Conservation (phyloP, 2,113 vertebrate genomes). For the Plotosus lineatus region DNA sequence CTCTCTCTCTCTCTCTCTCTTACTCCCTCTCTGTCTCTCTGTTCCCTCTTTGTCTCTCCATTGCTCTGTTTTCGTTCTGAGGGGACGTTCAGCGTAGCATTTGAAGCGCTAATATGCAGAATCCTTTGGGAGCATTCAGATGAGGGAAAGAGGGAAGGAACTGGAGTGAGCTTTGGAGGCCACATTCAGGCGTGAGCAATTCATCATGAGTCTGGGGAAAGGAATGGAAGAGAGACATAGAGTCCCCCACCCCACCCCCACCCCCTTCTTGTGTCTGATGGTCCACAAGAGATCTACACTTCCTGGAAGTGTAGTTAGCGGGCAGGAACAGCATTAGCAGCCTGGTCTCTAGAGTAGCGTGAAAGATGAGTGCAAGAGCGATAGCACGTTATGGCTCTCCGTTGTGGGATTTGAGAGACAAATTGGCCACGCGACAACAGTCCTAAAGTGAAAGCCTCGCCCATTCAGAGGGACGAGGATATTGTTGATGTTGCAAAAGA, state of each 20-base stretch:
- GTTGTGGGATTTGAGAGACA: slow-evolving; percentile 13
- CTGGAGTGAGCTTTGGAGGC: slow-evolving; percentile 39
- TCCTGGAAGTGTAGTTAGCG: slow-evolving; percentile 74
- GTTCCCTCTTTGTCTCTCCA: too few relatives aligned
- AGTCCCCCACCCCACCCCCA: background rate
- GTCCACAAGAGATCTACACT: slow-evolving; percentile 65
- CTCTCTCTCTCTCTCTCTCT: slow-evolving; percentile 38
- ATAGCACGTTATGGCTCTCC: slow-evolving; percentile 4
- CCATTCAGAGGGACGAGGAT: background rate
- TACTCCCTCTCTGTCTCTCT: slow-evolving; percentile 56
- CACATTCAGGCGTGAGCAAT: slow-evolving; percentile 70
- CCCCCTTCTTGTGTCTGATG: slow-evolving; percentile 75
- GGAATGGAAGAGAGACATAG: background rate
- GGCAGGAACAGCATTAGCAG: slow-evolving; percentile 73
- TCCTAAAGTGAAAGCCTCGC: slow-evolving; percentile 4
- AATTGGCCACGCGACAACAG: background rate
- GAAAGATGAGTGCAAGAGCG: slow-evolving; percentile 57
- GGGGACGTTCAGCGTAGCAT: slow-evolving; percentile 53
- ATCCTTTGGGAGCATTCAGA: slow-evolving; percentile 31
- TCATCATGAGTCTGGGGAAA: slow-evolving; percentile 66
- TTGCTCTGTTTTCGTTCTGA: slow-evolving; percentile 21
- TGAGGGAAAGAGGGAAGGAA: slow-evolving; percentile 23
- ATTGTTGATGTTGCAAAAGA: slow-evolving; percentile 21
- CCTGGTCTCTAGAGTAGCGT: slow-evolving; percentile 61
- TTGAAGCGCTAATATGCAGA: slow-evolving; percentile 64